Conservation (phyloP, 2,113 vertebrate species). For the Silurus asotus region DNA sequence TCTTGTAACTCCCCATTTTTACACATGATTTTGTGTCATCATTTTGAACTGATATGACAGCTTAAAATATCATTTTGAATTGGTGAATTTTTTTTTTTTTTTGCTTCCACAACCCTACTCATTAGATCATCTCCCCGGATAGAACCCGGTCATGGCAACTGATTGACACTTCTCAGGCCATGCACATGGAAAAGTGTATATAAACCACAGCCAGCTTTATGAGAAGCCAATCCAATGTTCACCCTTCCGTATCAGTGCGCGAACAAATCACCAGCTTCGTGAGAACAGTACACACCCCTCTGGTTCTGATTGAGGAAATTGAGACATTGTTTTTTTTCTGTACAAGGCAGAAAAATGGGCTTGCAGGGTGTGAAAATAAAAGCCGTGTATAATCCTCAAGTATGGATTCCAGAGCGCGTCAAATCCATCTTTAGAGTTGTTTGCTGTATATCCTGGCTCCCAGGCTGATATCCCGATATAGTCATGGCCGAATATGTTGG, state of each 20-base stretch:
- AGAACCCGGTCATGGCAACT: background rate
- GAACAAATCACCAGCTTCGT: background rate
- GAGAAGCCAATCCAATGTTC: slow-evolving; percentile 24
- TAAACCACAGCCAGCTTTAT: slow-evolving; percentile 7
- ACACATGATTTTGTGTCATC: background rate
- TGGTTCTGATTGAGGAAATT: slow-evolving; percentile 18
- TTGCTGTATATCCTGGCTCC: slow-evolving; percentile 16
- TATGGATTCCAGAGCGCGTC: slow-evolving; percentile 24
- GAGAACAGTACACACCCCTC: background rate
- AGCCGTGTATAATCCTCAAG: slow-evolving; percentile 25
- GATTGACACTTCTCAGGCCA: background rate
- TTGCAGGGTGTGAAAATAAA: slow-evolving; percentile 25
- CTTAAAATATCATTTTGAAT: slow-evolving; percentile 1
- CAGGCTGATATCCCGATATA: slow-evolving; percentile 20
- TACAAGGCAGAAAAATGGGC: slow-evolving; percentile 18
- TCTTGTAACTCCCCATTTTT: background rate
- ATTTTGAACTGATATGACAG: background rate
- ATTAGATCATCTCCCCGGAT: background rate
- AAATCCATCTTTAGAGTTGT: slow-evolving; percentile 38
- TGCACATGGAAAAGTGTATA: background rate
- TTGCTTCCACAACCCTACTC: background rate
- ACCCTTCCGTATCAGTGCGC: slow-evolving; percentile 3
- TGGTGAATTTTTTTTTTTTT: background rate
- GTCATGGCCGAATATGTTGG: background rate
- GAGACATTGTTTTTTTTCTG: slow-evolving; percentile 22